phyloP scores from a whole-genome alignment of 2,113 vertebrate genomes.

The Pan paniscus region DNA sequence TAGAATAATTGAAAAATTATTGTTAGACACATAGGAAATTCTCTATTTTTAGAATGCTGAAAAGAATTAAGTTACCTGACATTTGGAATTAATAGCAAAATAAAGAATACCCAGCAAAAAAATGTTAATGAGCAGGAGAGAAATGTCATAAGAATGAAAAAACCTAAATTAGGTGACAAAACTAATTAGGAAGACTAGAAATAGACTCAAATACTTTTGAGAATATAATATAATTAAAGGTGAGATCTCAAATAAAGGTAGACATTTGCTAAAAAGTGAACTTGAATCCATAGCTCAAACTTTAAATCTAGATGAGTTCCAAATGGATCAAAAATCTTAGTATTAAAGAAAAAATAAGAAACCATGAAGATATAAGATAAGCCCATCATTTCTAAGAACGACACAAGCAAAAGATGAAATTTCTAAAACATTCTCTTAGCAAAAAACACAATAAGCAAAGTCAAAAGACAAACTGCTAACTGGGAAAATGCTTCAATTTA shows the following conservation, averaged over 20 bases:
- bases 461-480: neutral
- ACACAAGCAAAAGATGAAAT: neutral
- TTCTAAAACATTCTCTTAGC: neutral
- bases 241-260: neutral
- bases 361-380: neutral
- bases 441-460: neutral
- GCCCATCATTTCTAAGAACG: neutral
- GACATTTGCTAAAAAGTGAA: neutral
- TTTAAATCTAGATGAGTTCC: neutral
- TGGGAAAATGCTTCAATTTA: neutral
- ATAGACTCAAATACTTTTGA: neutral
- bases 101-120: neutral
- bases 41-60: neutral
- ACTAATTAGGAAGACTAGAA: neutral
- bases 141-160: neutral
- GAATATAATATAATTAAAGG: neutral
- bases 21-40: neutral
- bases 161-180: neutral
- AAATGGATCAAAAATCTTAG: neutral
- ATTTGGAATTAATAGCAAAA: neutral
- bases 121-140: neutral
- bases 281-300: neutral
- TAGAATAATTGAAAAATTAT: neutral
- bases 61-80: neutral
- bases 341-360: neutral